Conservation (phyloP, 2,113 vertebrate genomes). For the Siniperca chuatsi region DNA sequence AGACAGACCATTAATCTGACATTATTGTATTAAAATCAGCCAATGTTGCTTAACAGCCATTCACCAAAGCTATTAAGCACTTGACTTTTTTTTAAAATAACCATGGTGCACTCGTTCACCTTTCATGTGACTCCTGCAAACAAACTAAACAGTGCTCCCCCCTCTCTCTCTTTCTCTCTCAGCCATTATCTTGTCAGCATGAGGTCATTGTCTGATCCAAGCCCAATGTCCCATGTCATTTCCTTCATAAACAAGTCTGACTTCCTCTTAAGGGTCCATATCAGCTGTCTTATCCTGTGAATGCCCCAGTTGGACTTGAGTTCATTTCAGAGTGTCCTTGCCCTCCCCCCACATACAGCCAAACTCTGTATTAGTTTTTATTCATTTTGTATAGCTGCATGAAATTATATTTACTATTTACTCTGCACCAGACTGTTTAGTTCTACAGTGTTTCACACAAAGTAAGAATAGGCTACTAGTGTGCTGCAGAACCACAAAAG, state of each 20-base stretch:
- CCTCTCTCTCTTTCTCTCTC: slow-evolving; percentile 9
- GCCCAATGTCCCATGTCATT: slow-evolving; percentile 74
- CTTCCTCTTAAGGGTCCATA: slow-evolving; percentile 71
- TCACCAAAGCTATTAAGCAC: slow-evolving; percentile 14
- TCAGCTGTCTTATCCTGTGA: slow-evolving; percentile 71
- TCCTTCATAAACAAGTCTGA: slow-evolving; percentile 79
- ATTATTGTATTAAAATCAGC: slow-evolving; percentile 13
- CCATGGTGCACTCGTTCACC: slow-evolving; percentile 47
- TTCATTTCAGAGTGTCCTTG: slow-evolving; percentile 33
- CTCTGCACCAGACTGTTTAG: slow-evolving; percentile 8
- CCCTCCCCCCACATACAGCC: slow-evolving; percentile 1
- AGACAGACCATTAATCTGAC: background rate
- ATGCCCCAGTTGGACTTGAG: slow-evolving; percentile 45
- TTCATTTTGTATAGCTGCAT: slow-evolving; percentile 35
- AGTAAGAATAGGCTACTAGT: slow-evolving; percentile 12
- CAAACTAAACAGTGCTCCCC: slow-evolving; percentile 30
- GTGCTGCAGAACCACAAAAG: slow-evolving; percentile 16
- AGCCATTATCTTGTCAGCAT: slow-evolving; percentile 74
- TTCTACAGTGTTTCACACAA: slow-evolving; percentile 8
- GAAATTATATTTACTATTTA: background rate
- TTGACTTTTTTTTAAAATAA: slow-evolving; percentile 54
- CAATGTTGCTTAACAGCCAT: background rate
- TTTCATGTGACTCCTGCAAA: slow-evolving; percentile 36
- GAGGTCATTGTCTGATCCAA: slow-evolving; percentile 75
- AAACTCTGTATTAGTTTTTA: slow-evolving; percentile 22